phyloP scores from a whole-genome alignment of 2,113 vertebrate species.

The Petroica traversi region DNA sequence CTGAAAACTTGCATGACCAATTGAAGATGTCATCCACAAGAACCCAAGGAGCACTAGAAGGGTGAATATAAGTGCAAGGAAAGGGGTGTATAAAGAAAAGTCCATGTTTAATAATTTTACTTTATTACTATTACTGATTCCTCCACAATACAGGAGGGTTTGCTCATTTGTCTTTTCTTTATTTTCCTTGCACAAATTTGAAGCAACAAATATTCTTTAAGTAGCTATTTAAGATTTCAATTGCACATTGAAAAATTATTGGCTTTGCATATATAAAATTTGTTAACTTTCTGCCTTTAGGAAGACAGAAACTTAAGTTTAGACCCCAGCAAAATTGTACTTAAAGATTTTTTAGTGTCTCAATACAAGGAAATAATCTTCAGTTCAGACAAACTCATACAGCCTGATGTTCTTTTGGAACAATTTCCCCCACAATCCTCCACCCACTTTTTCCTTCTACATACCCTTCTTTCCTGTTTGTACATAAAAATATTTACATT shows the following conservation, averaged over 20 bases:
- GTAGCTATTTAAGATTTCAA: not conserved
- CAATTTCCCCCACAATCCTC: not conserved
- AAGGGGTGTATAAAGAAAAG: not conserved
- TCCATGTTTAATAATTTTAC: not conserved
- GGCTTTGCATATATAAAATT: not conserved
- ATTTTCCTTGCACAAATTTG: not conserved
- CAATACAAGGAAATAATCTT: not conserved
- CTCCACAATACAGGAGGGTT: accelerated
- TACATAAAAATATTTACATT: not conserved
- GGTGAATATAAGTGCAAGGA: not conserved
- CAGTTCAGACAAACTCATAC: not conserved
- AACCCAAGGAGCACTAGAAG: not conserved
- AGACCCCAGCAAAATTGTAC: not conserved
- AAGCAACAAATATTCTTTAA: not conserved
- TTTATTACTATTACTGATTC: not conserved
- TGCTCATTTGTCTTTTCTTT: not conserved
- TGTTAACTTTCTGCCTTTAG: not conserved
- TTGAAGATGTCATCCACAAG: not conserved
- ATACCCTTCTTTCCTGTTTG: not conserved
- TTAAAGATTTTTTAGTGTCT: not conserved
- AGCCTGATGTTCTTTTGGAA: not conserved
- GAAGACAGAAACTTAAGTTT: not conserved
- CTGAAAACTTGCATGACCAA: not conserved
- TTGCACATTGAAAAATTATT: not conserved
- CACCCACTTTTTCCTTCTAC: not conserved